phyloP scores from a whole-genome alignment of 2,113 vertebrate genomes.

The Oryzias woworae region DNA sequence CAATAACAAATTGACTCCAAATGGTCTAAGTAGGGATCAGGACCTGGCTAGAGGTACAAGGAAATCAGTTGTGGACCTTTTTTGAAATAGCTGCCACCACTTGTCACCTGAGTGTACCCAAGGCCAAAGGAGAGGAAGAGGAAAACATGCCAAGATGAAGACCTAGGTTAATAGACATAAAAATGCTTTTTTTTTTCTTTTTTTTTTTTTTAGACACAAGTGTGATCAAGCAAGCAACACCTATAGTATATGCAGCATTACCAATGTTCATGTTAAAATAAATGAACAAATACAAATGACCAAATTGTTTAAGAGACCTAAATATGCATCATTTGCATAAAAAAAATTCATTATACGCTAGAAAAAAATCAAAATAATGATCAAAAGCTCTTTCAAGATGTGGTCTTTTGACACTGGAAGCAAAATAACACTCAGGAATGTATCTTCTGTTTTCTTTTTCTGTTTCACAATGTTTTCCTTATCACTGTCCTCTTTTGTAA shows the following conservation, averaged over 20 bases:
- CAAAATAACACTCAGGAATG: no score
- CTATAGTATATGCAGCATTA: no score
- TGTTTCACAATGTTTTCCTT: conserved; percentile 59
- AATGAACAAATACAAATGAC: no score
- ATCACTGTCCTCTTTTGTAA: conserved; percentile 66
- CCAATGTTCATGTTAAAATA: no score
- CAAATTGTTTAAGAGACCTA: no score
- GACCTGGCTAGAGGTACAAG: conserved; percentile 61
- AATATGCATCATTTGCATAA: no score
- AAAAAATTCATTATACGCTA: no score
- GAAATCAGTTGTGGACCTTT: conserved; percentile 68
- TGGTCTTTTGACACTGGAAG: no score
- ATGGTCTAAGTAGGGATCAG: conserved; percentile 80
- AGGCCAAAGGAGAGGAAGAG: conserved; percentile 27
- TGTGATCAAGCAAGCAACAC: no score
- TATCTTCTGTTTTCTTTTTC: conserved; percentile 43
- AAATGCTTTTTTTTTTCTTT: conserved; percentile 3
- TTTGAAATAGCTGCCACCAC: conserved; percentile 48
- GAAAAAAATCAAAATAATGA: no score
- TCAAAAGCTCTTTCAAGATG: no score
- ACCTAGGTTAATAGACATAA: conserved; percentile 1
- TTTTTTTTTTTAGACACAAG: neutral
- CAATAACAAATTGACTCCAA: conserved; percentile 85
- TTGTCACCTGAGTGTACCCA: conserved; percentile 39
- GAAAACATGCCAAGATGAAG: conserved; percentile 19